Evolutionary conservation across 2,797 vertebrate genomes (phyloP), one percentile per base, ranked within the genome.

Genomic region (Philypnodon macrostomus): DNA sequence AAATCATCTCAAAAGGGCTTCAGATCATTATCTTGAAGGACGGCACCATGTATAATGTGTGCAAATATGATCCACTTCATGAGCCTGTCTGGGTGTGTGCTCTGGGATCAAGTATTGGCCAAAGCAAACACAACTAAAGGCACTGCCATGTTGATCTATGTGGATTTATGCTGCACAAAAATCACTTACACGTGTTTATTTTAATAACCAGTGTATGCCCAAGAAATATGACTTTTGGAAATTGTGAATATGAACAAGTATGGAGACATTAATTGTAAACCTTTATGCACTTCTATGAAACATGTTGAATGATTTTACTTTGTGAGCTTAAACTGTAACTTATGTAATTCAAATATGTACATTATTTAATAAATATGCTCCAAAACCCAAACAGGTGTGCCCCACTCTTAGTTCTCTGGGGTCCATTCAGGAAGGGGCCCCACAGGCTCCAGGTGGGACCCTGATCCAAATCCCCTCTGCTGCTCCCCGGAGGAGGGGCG

Each of bases 371-470:
- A 78, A 5, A 66, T 67, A 57, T 27, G 51, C 54, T 46, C 31
- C 36, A 73, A 41, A 63, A 67, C 70, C 67, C 70, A 62, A 44
- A 53, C 70, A 84, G 71, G 68, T 70, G 62, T 78, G 46, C 52
- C 63, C 46, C 54, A 13, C 37, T 33, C 54, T 48, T 56, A 41
- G 51, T 64, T 70, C 76, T 75, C 58, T 64, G 45, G 63, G 67
- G 58, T 71, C 58, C 67, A 52, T 67, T 48, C 76, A 83, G 81
- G 81, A 86, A 80, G 78, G 67, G 84, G 70, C 75, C 83, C 83
- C 79, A 75, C 80, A 73, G 77, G 76, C 70, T 66, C 71, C 86
- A 88, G 84, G 83, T 86, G 80, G 81, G 81, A 79, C 80, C 81
- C 73, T 51, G 27, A 64, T 73, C 79, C 80, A 85, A 84, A 86